Evolutionary conservation across 2,888 invertebrate genomes (phyloP), one percentile per base, ranked within the genome.

Genomic region (Drosophila quinaria): DNA sequence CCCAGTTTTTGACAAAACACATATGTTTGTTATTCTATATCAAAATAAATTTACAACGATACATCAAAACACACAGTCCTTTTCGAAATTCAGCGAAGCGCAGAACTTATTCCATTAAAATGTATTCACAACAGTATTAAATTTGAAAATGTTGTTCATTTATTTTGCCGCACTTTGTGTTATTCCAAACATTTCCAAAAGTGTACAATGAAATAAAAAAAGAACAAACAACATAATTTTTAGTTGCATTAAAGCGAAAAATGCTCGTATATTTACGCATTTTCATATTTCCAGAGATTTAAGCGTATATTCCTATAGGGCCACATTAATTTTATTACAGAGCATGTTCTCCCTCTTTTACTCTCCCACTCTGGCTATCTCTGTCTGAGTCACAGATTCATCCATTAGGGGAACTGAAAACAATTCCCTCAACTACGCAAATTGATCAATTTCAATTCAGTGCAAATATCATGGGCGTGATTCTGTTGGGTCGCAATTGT

Each of bases 371-470:
- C 3, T 11, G 2, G 15, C 46, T 58, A 8, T 25, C 42, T 19
- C 44, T 6, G 3, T 22, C 33, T 25, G 33, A 70, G 5, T 29
- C 70, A 70, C 70, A 80, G 71, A 75, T 76, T 78, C 84, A 87
- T 74, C 84, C 83, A 84, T 84, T 89, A 87, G 87, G 73, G 70
- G 64, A 71, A 66, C 68, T 77, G 69, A 65, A 74, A 78, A 77
- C 73, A 86, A 86, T 87, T 89, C 80, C 87, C 89, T 59, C 58
- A 77, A 80, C 83, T 81, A 86, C 84, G 73, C 89, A 84, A 88
- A 86, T 88, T 89, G 87, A 89, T 89, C 89, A 84, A 84, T 89
- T 86, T 84, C 86, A 85, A 83, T 88, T 88, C 76, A 79, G 76
- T 85, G 79, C 82, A 85, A 88, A 83, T 88, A 80, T 84, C 87